Evolutionary conservation across 2,113 vertebrate genomes (phyloP).

Genomic region (Alosa alosa): DNA sequence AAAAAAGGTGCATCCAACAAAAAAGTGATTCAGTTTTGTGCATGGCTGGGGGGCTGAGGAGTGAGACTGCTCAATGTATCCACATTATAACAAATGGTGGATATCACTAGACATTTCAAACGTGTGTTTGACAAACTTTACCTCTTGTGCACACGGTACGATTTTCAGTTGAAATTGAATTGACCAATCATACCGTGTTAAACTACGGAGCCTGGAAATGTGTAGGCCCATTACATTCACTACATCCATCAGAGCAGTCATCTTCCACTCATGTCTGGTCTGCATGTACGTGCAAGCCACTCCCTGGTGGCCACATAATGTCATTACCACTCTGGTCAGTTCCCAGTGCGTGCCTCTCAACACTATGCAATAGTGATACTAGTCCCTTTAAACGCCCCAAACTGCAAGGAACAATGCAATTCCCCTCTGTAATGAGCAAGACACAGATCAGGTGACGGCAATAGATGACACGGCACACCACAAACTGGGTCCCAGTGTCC

Average conservation of each 20-base stretch:
- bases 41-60: no score
- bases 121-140: no score
- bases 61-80: no score
- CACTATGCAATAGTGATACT: not conserved
- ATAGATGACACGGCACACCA: not conserved
- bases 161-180: not conserved
- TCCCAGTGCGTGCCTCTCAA: not conserved
- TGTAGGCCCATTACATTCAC: not conserved
- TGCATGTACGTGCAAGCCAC: not conserved
- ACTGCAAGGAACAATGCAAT: not conserved
- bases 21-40: no score
- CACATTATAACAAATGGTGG: no score
- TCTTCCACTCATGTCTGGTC: not conserved
- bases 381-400: not conserved
- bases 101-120: no score
- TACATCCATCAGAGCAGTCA: not conserved
- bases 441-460: not conserved
- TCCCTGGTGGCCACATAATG: not conserved
- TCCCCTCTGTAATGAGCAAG: not conserved
- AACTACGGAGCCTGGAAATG: not conserved
- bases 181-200: not conserved
- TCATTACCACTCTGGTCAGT: not conserved
- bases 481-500: no score
- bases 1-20: no score
- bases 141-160: no score